Conservation (phyloP, 2,113 vertebrate genomes). For the Saguinus midas region DNA sequence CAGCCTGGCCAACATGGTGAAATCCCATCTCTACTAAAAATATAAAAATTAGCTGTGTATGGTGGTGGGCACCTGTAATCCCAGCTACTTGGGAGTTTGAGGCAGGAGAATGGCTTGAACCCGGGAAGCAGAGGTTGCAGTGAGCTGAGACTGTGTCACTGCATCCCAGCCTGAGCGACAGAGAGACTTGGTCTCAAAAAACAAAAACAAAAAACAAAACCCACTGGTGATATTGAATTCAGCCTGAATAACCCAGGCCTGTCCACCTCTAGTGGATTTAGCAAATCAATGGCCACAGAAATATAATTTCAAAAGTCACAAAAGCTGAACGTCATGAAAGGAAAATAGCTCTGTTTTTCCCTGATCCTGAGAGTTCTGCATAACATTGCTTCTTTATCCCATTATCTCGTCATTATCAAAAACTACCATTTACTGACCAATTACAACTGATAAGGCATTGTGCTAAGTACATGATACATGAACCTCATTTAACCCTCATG, state of each 20-base stretch:
- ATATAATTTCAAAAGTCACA: background rate
- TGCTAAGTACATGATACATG: background rate
- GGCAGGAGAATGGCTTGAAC: background rate
- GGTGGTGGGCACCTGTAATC: background rate
- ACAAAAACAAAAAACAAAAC: background rate
- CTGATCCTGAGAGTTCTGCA: background rate
- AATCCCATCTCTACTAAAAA: background rate
- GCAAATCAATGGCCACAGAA: background rate
- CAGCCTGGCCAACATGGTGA: background rate
- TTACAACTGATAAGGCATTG: background rate
- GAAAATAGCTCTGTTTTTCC: background rate
- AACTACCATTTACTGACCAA: background rate
- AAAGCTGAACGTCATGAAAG: background rate
- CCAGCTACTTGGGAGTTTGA: background rate
- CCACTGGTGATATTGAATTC: background rate
- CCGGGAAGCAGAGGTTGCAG: background rate
- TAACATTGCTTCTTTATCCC: background rate
- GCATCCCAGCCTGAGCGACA: background rate
- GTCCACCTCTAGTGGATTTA: background rate
- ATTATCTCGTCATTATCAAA: background rate
- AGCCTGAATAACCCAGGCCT: background rate
- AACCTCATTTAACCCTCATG: background rate
- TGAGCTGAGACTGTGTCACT: background rate
- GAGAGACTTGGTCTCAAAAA: background rate
- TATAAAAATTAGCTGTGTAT: background rate